Evolutionary conservation across 2,888 invertebrate species (phyloP).

Genomic region (Pherbina coryleti): DNA sequence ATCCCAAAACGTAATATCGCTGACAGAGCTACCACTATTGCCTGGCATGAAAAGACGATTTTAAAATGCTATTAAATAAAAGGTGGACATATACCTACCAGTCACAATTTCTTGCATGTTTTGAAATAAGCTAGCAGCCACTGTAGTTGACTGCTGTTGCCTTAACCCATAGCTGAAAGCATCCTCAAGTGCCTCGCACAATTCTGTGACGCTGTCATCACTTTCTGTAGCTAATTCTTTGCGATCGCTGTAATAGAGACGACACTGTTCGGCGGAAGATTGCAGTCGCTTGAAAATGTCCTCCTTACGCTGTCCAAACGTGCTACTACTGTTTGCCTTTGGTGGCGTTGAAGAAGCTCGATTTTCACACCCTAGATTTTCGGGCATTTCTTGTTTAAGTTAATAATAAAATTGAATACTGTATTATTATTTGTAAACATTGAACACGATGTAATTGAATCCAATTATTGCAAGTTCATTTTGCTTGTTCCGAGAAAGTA

Average conservation of each 20-base stretch:
- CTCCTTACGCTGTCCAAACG: conserved; percentile 59
- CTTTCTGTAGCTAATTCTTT: conserved; percentile 92
- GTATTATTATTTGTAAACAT: background rate
- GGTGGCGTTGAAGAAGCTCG: conserved; percentile 42
- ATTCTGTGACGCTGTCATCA: conserved; percentile 72
- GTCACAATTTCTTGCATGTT: conserved; percentile 82
- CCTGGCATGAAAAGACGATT: conserved; percentile 18
- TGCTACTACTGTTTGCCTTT: conserved; percentile 52
- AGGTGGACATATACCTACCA: conserved; percentile 55
- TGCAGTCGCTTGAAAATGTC: conserved; percentile 64
- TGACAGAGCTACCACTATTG: conserved; percentile 11
- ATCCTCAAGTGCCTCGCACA: conserved; percentile 83
- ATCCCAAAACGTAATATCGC: conserved; percentile 78
- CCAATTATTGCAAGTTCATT: background rate
- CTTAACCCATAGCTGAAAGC: conserved; percentile 84
- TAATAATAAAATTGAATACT: background rate
- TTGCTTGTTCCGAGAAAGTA: background rate
- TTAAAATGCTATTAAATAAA: background rate
- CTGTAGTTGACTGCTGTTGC: conserved; percentile 71
- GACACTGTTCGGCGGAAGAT: conserved; percentile 72
- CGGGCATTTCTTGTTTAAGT: conserved; percentile 48
- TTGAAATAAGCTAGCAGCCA: conserved; percentile 70
- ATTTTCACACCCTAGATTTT: conserved; percentile 42
- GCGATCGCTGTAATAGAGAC: conserved; percentile 87
- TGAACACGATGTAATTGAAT: background rate